Percentiles rank a stretch among this genome's conserved stretches.
phyloP scores from a whole-genome alignment of 2,888 invertebrate genomes.

The Hylaea fasciaria region DNA sequence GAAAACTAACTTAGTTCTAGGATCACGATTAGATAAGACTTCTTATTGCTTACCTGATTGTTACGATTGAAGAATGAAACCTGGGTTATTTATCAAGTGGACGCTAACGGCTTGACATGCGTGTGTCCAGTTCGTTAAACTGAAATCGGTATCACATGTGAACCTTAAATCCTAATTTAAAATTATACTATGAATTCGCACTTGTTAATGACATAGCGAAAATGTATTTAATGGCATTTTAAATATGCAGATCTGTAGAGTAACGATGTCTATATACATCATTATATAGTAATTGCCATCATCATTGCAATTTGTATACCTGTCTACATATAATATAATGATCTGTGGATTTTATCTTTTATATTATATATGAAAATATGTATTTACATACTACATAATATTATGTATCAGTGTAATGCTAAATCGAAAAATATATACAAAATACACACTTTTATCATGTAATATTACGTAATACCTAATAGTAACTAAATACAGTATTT shows the following conservation, averaged over 20 bases:
- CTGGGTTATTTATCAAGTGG: too few species aligned
- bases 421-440: too few species aligned
- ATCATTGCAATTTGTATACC: slow-evolving; percentile 32
- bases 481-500: too few species aligned
- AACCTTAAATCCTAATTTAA: background rate
- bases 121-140: too few species aligned
- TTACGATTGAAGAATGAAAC: too few species aligned
- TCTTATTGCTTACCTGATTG: too few species aligned
- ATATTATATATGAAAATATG: background rate
- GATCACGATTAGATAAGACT: too few species aligned
- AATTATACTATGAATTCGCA: slow-evolving; percentile 34
- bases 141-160: too few species aligned
- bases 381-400: slow-evolving; percentile 4
- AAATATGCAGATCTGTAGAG: slow-evolving; percentile 54
- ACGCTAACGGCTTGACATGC: too few species aligned
- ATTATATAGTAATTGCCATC: slow-evolving; percentile 35
- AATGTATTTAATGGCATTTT: slow-evolving; percentile 48
- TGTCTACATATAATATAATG: slow-evolving; percentile 21
- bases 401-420: slow-evolving; percentile 5
- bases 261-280: slow-evolving; percentile 28
- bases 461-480: too few species aligned
- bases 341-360: slow-evolving; percentile 18
- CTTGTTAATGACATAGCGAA: slow-evolving; percentile 49
- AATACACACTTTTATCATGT: too few species aligned
- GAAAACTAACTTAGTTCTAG: too few species aligned